Evolutionary conservation across 2,113 vertebrate genomes (phyloP).

Genomic region (Rhodinocichla rosea): DNA sequence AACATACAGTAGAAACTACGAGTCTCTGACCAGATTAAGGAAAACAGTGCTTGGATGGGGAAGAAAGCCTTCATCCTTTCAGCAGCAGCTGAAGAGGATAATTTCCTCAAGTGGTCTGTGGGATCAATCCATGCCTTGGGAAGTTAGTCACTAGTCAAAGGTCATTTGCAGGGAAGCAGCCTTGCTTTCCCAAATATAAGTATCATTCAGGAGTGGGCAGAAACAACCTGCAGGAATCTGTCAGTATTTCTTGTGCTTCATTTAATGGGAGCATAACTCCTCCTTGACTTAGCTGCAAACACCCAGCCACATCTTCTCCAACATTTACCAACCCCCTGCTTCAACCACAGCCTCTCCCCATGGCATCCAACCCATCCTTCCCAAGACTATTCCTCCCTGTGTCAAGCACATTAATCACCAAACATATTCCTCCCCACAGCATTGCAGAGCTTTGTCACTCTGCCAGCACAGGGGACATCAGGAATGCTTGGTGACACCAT

Average conservation of each 20-base stretch:
- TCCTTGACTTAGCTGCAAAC: not conserved
- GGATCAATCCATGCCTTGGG: not conserved
- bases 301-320: not conserved
- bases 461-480: fast-evolving
- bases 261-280: not conserved
- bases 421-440: not conserved
- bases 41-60: not conserved
- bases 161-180: not conserved
- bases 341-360: not conserved
- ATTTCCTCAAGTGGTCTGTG: not conserved
- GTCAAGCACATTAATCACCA: not conserved
- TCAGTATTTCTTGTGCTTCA: not conserved
- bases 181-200: not conserved
- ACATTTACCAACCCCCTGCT: not conserved
- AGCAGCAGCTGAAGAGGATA: not conserved
- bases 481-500: not conserved
- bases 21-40: not conserved
- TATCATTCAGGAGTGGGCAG: not conserved
- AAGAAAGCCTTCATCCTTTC: not conserved
- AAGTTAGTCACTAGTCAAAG: not conserved
- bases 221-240: not conserved
- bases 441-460: not conserved
- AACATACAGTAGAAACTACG: fast-evolving
- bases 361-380: not conserved
- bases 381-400: not conserved